Conservation (phyloP, 2,888 invertebrate genomes). For the Ennomos fuscantarius region DNA sequence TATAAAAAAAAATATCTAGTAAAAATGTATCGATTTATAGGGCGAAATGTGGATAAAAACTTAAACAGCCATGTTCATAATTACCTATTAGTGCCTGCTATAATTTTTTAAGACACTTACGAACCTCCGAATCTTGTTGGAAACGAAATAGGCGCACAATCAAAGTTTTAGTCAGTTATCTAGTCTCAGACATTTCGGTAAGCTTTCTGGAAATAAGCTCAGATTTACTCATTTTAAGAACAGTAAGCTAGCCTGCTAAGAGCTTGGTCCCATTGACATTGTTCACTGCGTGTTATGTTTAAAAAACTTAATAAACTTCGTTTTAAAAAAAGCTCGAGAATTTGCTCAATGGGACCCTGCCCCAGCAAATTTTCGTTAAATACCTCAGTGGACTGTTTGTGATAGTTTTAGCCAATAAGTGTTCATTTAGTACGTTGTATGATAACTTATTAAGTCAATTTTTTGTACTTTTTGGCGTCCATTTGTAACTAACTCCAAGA, state of each 20-base stretch:
- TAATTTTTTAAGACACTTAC: neutral
- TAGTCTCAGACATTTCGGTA: constrained; percentile 76
- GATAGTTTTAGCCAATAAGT: constrained; percentile 84
- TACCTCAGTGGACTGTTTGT: constrained; percentile 83
- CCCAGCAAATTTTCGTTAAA: constrained; percentile 64
- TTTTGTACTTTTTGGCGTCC: constrained; percentile 76
- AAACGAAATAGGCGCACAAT: constrained; percentile 55
- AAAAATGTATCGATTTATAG: no score
- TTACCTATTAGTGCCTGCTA: constrained; percentile 5
- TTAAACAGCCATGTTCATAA: neutral
- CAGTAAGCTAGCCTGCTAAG: constrained; percentile 41
- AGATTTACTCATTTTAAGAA: constrained; percentile 61
- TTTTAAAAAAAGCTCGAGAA: no score
- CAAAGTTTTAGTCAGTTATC: constrained; percentile 78
- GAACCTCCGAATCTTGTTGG: constrained; percentile 5
- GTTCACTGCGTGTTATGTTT: no score
- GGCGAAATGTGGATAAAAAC: neutral
- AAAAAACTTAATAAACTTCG: no score
- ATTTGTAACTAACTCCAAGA: constrained; percentile 47
- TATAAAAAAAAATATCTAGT: no score
- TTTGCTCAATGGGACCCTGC: constrained; percentile 34
- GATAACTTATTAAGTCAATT: constrained; percentile 67
- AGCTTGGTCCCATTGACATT: neutral
- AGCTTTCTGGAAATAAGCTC: constrained; percentile 62
- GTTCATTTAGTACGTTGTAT: constrained; percentile 77